Evolutionary conservation across 2,797 vertebrate genomes (phyloP).

Genomic region (Glyptemys insculpta): DNA sequence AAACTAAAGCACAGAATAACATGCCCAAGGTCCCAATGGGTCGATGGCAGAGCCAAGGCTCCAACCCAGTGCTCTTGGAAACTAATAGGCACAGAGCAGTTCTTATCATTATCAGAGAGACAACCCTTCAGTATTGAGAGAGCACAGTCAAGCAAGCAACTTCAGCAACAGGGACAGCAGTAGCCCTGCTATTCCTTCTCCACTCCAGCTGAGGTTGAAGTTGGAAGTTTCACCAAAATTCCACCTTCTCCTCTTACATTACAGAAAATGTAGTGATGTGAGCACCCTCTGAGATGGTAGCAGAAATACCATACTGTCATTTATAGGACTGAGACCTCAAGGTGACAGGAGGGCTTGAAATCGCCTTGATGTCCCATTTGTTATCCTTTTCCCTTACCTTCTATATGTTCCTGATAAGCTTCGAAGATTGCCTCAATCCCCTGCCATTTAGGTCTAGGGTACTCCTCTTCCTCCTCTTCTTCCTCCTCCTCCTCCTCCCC

Average conservation of each 20-base stretch:
- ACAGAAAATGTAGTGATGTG: neutral
- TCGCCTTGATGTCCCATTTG: neutral
- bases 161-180: neutral
- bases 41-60: neutral
- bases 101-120: neutral
- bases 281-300: neutral
- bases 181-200: neutral
- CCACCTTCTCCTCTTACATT: neutral
- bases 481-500: slow-evolving; percentile 81
- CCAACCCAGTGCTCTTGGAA: neutral
- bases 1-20: neutral
- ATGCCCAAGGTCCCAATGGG: neutral
- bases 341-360: neutral
- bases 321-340: neutral
- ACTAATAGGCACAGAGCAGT: neutral
- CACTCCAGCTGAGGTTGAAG: neutral
- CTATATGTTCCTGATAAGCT: slow-evolving; percentile 97
- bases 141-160: neutral
- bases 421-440: slow-evolving; percentile 97
- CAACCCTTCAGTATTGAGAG: neutral
- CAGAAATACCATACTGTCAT: neutral
- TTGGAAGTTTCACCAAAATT: neutral
- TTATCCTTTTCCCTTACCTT: slow-evolving; percentile 82
- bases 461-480: slow-evolving; percentile 87
- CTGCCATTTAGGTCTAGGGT: slow-evolving; percentile 89